phyloP scores from a whole-genome alignment of 2,888 invertebrate species.

The Harpalus rufipes region DNA sequence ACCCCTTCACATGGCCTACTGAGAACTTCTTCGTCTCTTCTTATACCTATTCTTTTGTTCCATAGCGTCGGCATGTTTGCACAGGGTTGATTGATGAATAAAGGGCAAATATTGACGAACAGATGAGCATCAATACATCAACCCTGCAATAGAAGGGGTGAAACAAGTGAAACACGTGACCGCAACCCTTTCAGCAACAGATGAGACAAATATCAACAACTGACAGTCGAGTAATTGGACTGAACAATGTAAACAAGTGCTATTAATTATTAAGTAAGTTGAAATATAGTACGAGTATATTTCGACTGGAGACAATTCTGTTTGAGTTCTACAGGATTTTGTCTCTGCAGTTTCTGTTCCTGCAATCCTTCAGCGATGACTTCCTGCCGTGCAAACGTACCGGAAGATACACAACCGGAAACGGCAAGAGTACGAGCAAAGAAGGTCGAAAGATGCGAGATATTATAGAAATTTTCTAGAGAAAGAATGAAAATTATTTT shows the following conservation, averaged over 20 bases:
- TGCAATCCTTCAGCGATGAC: neutral
- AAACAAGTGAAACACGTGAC: conserved; percentile 14
- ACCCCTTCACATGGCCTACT: neutral
- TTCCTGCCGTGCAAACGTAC: neutral
- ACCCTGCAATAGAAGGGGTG: neutral
- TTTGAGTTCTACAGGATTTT: neutral
- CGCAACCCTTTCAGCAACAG: conserved; percentile 25
- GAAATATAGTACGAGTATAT: too few relatives aligned
- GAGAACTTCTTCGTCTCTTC: neutral
- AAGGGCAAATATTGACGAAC: conserved; percentile 61
- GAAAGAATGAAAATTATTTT: too few relatives aligned
- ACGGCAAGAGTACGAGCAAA: neutral
- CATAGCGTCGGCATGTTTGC: conserved; percentile 43
- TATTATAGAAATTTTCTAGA: neutral
- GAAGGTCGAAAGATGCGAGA: neutral
- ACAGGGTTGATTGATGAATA: conserved; percentile 61
- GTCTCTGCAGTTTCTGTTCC: neutral
- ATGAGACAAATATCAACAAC: conserved; percentile 24
- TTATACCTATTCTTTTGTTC: conserved; percentile 32
- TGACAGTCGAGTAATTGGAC: conserved; percentile 2
- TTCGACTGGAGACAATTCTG: neutral
- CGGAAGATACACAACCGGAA: neutral
- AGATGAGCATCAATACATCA: conserved; percentile 57
- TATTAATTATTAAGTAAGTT: too few relatives aligned
- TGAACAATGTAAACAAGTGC: neutral